Evolutionary conservation across 2,113 vertebrate species (phyloP).

Genomic region (Channa argus): DNA sequence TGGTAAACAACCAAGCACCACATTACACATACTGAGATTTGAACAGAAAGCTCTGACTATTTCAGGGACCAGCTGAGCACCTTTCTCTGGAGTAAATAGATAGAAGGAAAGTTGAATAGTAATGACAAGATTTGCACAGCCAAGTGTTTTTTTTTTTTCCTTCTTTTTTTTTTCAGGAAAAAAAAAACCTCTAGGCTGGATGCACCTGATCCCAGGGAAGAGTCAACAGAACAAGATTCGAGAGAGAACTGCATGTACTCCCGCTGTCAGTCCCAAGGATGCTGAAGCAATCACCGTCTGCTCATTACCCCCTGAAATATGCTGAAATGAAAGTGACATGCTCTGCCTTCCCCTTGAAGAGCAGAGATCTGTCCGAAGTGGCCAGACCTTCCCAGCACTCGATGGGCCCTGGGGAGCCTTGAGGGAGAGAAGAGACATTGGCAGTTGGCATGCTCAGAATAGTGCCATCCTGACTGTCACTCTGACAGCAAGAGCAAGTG

Average conservation of each 20-base stretch:
- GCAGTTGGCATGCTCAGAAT: slow-evolving; percentile 37
- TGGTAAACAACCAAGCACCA: slow-evolving; percentile 22
- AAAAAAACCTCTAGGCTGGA: background rate
- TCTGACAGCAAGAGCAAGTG: slow-evolving; percentile 42
- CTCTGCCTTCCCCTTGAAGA: slow-evolving; percentile 18
- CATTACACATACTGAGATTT: slow-evolving; percentile 13
- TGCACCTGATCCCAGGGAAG: slow-evolving; percentile 59
- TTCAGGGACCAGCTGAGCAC: slow-evolving; percentile 52
- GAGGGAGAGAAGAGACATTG: slow-evolving; percentile 15
- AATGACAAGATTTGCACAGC: slow-evolving; percentile 22
- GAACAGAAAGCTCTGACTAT: slow-evolving; percentile 15
- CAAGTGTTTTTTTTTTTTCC: slow-evolving; percentile 1
- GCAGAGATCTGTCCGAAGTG: slow-evolving; percentile 43
- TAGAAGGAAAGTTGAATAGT: slow-evolving; percentile 5
- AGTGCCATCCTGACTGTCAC: slow-evolving; percentile 40
- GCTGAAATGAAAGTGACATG: slow-evolving; percentile 44
- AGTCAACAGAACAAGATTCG: slow-evolving; percentile 32
- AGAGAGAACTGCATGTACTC: slow-evolving; percentile 25
- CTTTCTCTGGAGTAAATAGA: slow-evolving; percentile 28
- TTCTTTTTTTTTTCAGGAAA: background rate
- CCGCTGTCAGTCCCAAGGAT: slow-evolving; percentile 21
- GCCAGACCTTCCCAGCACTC: slow-evolving; percentile 22
- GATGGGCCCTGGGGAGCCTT: slow-evolving; percentile 17
- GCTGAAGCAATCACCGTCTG: background rate
- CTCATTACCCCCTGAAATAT: slow-evolving; percentile 54